Percentiles rank a stretch among this genome's conserved stretches.
Conservation (phyloP, 2,797 vertebrate genomes). For the Diceros bicornis region DNA sequence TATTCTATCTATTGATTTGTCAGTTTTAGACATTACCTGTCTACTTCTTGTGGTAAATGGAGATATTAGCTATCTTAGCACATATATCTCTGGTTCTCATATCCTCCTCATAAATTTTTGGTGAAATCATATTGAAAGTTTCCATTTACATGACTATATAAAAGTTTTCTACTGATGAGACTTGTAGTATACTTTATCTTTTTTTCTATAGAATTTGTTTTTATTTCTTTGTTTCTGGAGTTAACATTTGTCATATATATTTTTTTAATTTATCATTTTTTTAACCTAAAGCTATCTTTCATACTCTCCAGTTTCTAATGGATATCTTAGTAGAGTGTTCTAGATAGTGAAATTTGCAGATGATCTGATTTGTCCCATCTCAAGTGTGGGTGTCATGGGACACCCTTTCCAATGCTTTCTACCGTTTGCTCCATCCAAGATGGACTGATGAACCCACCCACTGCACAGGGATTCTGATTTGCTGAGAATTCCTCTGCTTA, state of each 20-base stretch:
- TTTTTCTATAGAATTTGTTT: background rate
- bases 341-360: background rate
- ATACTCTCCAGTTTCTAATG: background rate
- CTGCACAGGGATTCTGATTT: background rate
- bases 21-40: background rate
- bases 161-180: background rate
- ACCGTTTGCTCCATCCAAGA: too few species aligned
- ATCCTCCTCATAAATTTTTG: background rate
- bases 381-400: background rate
- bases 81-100: background rate
- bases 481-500: background rate
- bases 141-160: background rate
- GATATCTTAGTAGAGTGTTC: background rate
- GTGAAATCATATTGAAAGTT: background rate
- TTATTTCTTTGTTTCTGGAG: background rate
- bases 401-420: background rate
- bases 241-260: background rate
- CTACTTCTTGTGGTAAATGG: background rate
- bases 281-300: background rate
- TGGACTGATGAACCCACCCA: fast-evolving
- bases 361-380: background rate
- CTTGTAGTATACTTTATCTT: background rate
- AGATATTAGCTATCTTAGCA: background rate
- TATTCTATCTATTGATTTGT: background rate
- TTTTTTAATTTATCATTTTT: background rate